phyloP scores from a whole-genome alignment of 2,888 invertebrate species.

The Shargacucullia verbasci region DNA sequence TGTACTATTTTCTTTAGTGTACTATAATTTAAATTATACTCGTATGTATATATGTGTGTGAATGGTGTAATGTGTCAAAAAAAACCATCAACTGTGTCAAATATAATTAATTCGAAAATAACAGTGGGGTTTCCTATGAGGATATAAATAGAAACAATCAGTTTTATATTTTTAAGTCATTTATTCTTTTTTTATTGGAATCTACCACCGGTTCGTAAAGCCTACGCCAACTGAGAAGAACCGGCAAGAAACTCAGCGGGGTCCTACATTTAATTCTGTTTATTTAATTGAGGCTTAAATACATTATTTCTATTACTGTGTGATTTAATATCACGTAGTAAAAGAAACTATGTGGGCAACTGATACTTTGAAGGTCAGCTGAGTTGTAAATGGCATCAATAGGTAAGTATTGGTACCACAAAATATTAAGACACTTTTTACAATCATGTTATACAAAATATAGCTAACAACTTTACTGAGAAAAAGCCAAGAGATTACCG shows the following conservation, averaged over 20 bases:
- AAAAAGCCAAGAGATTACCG: too few species aligned
- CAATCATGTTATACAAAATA: too few species aligned
- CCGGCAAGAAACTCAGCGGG: conserved; percentile 53
- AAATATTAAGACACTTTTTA: too few species aligned
- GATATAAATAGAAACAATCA: conserved; percentile 25
- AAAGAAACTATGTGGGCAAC: conserved; percentile 4
- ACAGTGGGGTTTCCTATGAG: conserved; percentile 10
- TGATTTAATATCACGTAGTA: not conserved
- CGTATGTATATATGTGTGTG: not conserved
- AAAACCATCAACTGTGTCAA: not conserved
- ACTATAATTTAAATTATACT: not conserved
- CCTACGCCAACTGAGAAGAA: conserved; percentile 48
- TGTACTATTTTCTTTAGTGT: too few species aligned
- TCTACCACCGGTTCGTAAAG: conserved; percentile 45
- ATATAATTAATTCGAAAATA: not conserved
- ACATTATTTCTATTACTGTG: conserved; percentile 4
- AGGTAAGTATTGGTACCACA: conserved; percentile 3
- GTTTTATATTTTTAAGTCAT: conserved; percentile 3
- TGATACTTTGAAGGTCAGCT: not conserved
- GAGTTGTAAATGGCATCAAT: conserved; percentile 2
- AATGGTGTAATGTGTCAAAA: not conserved
- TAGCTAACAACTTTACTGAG: too few species aligned
- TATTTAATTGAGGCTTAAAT: conserved; percentile 3
- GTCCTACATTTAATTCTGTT: conserved; percentile 15
- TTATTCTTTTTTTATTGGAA: conserved; percentile 18